These are phyloP conservation scores for Agrochola lota DNA, from an alignment of 2,888 invertebrate genomes.

Conservation along the genomic window DNA sequence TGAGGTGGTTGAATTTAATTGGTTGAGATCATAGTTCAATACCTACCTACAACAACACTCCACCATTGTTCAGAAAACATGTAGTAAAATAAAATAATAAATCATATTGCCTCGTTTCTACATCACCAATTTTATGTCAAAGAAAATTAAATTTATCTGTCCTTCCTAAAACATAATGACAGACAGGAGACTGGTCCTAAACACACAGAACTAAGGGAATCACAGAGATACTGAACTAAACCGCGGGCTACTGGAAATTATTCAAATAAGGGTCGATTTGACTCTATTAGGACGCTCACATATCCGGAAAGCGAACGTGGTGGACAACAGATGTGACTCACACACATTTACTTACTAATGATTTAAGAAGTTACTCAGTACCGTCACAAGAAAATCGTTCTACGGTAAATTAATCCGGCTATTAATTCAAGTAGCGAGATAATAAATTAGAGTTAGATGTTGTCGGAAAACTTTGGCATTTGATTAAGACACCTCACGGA, in stretches of 20 bases:
- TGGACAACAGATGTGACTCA: not conserved
- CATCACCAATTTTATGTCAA: not conserved
- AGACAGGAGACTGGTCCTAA: not conserved
- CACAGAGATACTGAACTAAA: not conserved
- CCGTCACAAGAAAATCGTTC: too few species aligned
- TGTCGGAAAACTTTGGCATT: not conserved
- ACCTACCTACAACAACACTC: not conserved
- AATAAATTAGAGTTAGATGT: too few species aligned
- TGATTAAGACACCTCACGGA: conserved; percentile 1
- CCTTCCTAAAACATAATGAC: not conserved
- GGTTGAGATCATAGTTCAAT: not conserved
- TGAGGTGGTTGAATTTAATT: not conserved
- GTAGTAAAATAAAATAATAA: not conserved
- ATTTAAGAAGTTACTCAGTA: not conserved
- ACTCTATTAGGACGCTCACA: not conserved
- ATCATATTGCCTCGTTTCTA: not conserved
- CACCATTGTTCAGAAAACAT: not conserved
- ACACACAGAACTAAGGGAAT: not conserved
- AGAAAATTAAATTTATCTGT: too few species aligned
- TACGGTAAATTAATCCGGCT: not conserved
- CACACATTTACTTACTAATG: not conserved
- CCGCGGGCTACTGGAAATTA: not conserved
- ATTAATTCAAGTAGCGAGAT: not conserved
- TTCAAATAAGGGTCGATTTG: not conserved
- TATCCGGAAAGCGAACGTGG: not conserved